Conservation (phyloP, 2,113 vertebrate species). For the Dissostichus mawsoni region DNA sequence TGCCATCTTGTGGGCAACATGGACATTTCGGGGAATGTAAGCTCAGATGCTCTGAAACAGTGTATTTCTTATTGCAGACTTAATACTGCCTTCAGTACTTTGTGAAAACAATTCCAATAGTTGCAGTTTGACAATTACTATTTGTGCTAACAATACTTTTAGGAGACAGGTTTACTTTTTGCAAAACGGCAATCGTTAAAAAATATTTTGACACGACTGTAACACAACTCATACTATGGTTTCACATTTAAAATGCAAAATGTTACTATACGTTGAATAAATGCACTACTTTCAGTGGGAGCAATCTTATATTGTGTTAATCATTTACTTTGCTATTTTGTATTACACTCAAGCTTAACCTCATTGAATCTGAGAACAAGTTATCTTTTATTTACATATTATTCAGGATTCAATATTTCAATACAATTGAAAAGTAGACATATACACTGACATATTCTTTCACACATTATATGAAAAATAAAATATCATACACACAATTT, state of each 20-base stretch:
- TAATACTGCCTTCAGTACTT: neutral
- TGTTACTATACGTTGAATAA: conserved; percentile 49
- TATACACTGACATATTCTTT: neutral
- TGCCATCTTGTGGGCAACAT: conserved; percentile 1
- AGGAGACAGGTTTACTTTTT: neutral
- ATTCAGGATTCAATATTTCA: neutral
- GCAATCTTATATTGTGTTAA: conserved; percentile 7
- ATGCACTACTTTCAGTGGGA: conserved; percentile 38
- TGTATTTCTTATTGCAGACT: neutral
- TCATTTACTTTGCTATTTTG: conserved; percentile 6
- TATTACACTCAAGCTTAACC: neutral
- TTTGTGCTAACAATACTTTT: conserved; percentile 37
- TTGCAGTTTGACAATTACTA: conserved; percentile 3
- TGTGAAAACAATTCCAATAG: neutral
- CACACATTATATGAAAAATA: neutral
- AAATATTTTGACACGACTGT: conserved; percentile 15
- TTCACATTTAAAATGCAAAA: conserved; percentile 24
- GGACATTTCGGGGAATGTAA: conserved; percentile 32
- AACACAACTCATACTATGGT: conserved; percentile 12
- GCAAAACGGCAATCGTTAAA: neutral
- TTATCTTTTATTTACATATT: neutral
- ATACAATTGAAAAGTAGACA: neutral
- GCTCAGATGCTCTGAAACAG: conserved; percentile 11
- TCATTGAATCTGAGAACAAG: neutral
- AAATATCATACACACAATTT: neutral